These are phyloP conservation scores for Elysia chlorotica DNA, from an alignment of 1,140 invertebrate species.

Conservation along the genomic window DNA sequence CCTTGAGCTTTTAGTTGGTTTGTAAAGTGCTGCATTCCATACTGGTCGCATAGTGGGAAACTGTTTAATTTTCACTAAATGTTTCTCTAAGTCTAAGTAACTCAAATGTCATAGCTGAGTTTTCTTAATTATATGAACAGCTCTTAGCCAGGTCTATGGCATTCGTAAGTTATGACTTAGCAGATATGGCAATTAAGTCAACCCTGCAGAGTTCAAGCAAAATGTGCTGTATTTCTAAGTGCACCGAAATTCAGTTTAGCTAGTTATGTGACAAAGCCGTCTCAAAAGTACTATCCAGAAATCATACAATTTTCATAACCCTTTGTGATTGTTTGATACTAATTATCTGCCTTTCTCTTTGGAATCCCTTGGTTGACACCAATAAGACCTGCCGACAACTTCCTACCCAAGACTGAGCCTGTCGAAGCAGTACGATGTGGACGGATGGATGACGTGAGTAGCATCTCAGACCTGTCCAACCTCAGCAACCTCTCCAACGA, in stretches of 20 bases:
- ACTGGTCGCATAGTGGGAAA: no score
- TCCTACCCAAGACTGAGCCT: no score
- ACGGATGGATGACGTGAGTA: neutral
- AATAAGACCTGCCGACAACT: neutral
- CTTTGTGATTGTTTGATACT: neutral
- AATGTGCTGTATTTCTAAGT: neutral
- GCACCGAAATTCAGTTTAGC: neutral
- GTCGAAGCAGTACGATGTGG: no score
- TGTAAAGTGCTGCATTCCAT: no score
- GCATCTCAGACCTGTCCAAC: neutral
- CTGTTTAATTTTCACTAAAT: no score
- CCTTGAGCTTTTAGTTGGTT: no score
- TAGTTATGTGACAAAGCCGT: neutral
- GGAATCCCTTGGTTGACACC: neutral
- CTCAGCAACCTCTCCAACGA: neutral
- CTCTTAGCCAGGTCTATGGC: neutral
- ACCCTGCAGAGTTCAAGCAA: neutral
- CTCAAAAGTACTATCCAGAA: neutral
- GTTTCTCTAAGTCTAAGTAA: no score
- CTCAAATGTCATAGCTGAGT: no score
- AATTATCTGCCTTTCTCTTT: no score
- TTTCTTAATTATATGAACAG: neutral
- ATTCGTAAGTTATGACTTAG: neutral
- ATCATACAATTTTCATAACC: neutral
- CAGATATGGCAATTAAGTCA: no score